A percentile compares a stretch with the other conserved stretches of the same genome.
phyloP scores from a whole-genome alignment of 2,113 vertebrate genomes.

The Etheostoma cragini region DNA sequence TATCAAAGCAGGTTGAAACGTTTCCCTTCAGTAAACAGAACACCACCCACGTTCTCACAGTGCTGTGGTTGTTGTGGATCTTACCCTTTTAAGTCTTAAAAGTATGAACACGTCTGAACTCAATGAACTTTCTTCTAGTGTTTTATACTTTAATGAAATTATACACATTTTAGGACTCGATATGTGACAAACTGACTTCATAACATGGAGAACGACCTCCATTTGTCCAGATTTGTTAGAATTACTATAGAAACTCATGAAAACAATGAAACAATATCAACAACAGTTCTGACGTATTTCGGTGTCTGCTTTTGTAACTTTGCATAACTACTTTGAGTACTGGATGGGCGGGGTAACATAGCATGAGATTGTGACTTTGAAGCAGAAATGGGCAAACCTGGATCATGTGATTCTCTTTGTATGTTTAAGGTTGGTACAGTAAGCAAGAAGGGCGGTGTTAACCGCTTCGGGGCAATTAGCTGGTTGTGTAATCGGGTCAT shows the following conservation, averaged over 20 bases:
- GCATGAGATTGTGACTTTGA: neutral
- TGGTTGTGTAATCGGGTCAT: neutral
- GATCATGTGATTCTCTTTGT: no score
- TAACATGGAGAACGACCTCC: neutral
- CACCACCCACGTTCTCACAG: neutral
- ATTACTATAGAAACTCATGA: neutral
- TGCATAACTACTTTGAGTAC: neutral
- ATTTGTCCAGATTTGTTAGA: no score
- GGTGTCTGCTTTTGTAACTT: constrained; percentile 2
- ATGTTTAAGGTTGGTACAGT: neutral
- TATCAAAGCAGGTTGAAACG: constrained; percentile 4
- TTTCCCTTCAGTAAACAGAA: neutral
- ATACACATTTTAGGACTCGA: neutral
- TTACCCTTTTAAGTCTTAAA: no score
- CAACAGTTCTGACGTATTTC: neutral
- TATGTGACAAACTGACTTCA: neutral
- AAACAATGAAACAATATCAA: rapidly evolving
- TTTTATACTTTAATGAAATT: neutral
- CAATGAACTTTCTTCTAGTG: neutral
- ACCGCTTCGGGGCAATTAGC: neutral
- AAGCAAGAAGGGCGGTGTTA: neutral
- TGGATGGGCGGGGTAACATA: neutral
- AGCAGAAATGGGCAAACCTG: neutral
- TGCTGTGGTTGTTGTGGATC: neutral
- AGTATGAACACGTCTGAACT: neutral